Percentiles rank a stretch among this genome's conserved stretches.
phyloP scores from a whole-genome alignment of 2,113 vertebrate genomes.

The Sylvietta virens region DNA sequence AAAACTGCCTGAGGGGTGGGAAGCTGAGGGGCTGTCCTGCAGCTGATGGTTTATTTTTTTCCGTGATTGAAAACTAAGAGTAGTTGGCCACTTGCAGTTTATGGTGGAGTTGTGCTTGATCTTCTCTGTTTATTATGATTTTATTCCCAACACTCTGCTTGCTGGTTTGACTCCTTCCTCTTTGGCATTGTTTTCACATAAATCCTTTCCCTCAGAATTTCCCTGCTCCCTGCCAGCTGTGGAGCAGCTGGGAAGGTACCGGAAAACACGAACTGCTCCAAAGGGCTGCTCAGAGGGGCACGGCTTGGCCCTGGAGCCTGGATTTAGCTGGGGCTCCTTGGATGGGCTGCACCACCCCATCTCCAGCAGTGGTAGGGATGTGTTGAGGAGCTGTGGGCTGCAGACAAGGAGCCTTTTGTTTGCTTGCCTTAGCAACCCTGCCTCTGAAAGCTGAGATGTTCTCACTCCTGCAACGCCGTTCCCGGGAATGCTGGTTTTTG shows the following conservation, averaged over 20 bases:
- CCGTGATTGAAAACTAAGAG: background rate
- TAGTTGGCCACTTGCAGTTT: background rate
- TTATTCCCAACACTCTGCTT: background rate
- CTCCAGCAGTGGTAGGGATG: background rate
- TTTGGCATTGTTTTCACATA: background rate
- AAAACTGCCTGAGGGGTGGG: background rate
- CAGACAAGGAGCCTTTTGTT: background rate
- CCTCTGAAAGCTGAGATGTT: background rate
- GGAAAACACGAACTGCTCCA: background rate
- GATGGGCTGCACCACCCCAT: background rate
- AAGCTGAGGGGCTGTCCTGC: background rate
- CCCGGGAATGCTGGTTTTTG: background rate
- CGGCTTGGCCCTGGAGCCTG: background rate
- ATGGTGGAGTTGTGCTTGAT: background rate
- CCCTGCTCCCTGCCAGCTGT: constrained; percentile 9
- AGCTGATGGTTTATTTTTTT: background rate
- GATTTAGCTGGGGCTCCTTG: background rate
- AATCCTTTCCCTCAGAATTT: constrained; percentile 7
- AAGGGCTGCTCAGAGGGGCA: background rate
- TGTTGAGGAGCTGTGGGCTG: background rate
- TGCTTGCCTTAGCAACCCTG: constrained; percentile 1
- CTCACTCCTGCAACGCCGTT: background rate
- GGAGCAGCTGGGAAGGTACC: background rate
- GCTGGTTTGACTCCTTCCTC: background rate
- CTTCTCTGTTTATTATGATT: background rate